A percentile compares a stretch with the other conserved stretches of the same genome.
phyloP scores from a whole-genome alignment of 2,113 vertebrate species.

The Lamprologus lemairii region DNA sequence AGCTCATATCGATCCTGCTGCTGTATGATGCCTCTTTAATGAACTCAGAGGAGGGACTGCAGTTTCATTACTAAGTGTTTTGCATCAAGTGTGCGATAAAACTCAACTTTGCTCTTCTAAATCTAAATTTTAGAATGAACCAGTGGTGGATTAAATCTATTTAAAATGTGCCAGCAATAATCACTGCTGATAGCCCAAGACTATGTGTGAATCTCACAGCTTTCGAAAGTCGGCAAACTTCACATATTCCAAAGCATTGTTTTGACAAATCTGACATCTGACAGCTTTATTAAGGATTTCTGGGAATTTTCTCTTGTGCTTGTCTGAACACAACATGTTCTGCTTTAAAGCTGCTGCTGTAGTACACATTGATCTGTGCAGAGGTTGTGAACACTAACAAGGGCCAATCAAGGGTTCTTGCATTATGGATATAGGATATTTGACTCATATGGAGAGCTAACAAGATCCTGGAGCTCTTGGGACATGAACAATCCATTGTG shows the following conservation, averaged over 20 bases:
- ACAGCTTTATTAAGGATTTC: slow-evolving; percentile 35
- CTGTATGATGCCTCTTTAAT: neutral
- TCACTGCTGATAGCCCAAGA: neutral
- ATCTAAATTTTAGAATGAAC: neutral
- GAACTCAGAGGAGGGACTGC: neutral
- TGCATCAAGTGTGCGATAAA: neutral
- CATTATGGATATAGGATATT: neutral
- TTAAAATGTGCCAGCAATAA: neutral
- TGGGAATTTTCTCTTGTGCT: neutral
- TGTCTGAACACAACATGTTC: neutral
- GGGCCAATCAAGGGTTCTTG: slow-evolving; percentile 32
- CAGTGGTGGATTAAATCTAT: neutral
- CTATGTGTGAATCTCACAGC: neutral
- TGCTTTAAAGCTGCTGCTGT: slow-evolving; percentile 5
- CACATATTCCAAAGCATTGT: neutral
- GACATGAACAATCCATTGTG: neutral
- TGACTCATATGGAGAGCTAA: neutral
- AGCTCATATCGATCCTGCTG: neutral
- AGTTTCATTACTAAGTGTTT: neutral
- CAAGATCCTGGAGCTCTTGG: slow-evolving; percentile 1
- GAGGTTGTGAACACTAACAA: slow-evolving; percentile 32
- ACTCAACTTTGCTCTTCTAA: neutral
- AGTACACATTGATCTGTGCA: slow-evolving; percentile 29
- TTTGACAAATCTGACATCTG: slow-evolving; percentile 5
- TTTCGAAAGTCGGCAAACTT: neutral